A percentile compares a stretch with the other conserved stretches of the same genome.
Conservation (phyloP, 2,113 vertebrate genomes). For the Bungarus multicinctus region DNA sequence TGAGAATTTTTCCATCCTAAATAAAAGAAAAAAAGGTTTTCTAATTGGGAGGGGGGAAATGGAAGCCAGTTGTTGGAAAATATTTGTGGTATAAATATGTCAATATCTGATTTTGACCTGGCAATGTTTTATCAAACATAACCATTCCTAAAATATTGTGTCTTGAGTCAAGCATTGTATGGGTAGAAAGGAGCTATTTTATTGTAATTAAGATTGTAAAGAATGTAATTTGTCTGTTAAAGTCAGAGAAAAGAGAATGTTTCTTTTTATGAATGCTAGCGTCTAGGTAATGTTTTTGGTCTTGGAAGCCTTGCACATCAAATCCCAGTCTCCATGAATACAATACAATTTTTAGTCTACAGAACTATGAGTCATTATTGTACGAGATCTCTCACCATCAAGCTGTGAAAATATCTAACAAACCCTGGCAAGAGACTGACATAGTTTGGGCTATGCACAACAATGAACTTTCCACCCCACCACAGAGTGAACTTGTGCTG, state of each 20-base stretch:
- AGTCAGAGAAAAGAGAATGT: constrained; percentile 53
- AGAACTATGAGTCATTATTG: constrained; percentile 1
- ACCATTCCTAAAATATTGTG: constrained; percentile 41
- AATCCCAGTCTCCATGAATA: constrained; percentile 23
- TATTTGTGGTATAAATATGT: neutral
- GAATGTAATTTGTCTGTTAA: constrained; percentile 66
- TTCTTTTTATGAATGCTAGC: constrained; percentile 40
- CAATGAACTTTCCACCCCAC: neutral
- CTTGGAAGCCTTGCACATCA: neutral
- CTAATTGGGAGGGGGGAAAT: neutral
- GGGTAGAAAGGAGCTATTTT: constrained; percentile 36
- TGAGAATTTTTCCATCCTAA: neutral
- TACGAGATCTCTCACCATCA: constrained; percentile 29
- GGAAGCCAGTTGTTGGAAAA: neutral
- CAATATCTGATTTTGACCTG: neutral
- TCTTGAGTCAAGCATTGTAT: neutral
- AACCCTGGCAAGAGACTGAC: constrained; percentile 6
- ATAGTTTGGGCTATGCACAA: neutral
- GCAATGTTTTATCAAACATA: constrained; percentile 18
- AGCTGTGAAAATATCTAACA: constrained; percentile 48
- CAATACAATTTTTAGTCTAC: neutral
- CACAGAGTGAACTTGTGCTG: neutral
- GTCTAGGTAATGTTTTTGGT: constrained; percentile 25
- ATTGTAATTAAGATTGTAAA: constrained; percentile 69
- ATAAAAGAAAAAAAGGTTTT: neutral